Base-by-base conservation (phyloP, 1,140 invertebrate genomes). In the Capitella teleta region DNA sequence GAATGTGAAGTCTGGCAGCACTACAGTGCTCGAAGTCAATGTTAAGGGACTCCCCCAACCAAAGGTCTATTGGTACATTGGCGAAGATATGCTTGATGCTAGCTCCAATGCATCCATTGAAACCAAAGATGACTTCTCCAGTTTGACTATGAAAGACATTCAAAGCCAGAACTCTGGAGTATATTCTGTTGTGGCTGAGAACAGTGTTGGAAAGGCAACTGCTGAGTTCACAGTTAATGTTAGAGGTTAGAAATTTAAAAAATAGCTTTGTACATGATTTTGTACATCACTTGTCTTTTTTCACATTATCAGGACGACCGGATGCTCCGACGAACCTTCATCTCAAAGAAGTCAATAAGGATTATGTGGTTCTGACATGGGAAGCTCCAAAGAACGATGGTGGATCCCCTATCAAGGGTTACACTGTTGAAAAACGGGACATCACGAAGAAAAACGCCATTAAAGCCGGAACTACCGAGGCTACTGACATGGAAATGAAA, bases 301-400 rank as follows among this genome's bases (percentile, higher is more conserved):
- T n/a, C n/a, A n/a, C n/a, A n/a, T n/a, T 16, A 51, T 3, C 55
- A 88, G 86, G 66, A 86, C 87, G 54, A 82, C 84, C 90, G 87
- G 73, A 79, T 93, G 6, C 49, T 25, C 89, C 89, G 52, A 88
- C 88, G 89, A 90, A 10, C 76, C 80, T 38, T 80, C 85, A 4
- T 77, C 89, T 47, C 88, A 93, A 55, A 85, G 51, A 54, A 24
- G 28, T 46, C 86, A 0, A 82, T 83, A 90, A 90, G 67, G 89
- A 94, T 65, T 87, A 88, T 12, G 88, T 86, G 8, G 82, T 80
- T 4, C 73, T 95, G 1, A 76, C 79, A 1, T 98, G 94, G 94
- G 85, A 92, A 55, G 74, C 84, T 44, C 94, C 95, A 25, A 70
- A 80, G 23, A 86, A 82, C 41, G 94, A 98, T 72, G 95, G 94